phyloP scores from a whole-genome alignment of 2,113 vertebrate genomes.

The Pelvicachromis taeniatus region DNA sequence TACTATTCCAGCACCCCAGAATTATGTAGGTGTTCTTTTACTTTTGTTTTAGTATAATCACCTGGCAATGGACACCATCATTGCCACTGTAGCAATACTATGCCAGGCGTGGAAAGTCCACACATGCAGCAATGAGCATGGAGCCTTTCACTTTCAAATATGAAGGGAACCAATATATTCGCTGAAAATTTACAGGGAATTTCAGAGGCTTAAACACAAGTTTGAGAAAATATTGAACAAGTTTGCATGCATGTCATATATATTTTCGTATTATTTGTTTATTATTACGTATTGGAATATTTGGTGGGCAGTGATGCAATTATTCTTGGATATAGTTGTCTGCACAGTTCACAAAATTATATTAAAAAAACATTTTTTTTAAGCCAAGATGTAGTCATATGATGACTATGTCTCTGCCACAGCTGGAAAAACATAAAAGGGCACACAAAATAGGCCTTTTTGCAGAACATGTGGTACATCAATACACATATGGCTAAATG shows the following conservation, averaged over 20 bases:
- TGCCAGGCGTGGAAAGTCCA: neutral
- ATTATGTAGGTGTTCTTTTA: neutral
- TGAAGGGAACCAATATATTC: neutral
- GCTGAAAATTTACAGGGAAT: neutral
- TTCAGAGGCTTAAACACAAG: neutral
- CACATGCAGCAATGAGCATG: neutral
- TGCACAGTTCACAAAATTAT: neutral
- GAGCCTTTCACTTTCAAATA: neutral
- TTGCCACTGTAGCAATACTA: neutral
- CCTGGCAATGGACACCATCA: neutral
- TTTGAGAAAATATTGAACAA: neutral
- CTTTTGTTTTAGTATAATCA: neutral
- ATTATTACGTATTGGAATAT: neutral
- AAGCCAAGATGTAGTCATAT: neutral
- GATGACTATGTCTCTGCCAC: neutral
- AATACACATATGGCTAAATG: conserved; percentile 9
- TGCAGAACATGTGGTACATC: neutral
- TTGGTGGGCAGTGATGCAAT: neutral
- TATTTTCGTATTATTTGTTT: neutral
- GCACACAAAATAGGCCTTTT: neutral
- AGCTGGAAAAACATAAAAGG: conserved; percentile 8
- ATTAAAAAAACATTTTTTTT: neutral
- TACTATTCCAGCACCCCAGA: neutral
- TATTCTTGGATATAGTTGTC: neutral
- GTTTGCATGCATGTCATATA: neutral